Conservation (phyloP, 2,888 invertebrate species). For the Antheraea yamamai region DNA sequence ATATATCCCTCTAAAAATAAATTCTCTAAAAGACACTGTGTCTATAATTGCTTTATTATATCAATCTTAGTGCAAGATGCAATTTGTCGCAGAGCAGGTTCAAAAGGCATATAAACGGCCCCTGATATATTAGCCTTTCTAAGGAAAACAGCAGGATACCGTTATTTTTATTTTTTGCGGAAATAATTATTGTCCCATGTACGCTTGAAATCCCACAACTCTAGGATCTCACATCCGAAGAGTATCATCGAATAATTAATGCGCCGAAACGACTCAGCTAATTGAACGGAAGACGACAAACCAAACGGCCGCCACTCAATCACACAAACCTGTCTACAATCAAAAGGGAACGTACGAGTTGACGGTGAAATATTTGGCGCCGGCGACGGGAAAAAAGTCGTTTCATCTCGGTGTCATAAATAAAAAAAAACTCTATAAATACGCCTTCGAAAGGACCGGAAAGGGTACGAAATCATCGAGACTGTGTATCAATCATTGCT, state of each 20-base stretch:
- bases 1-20: background rate
- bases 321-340: slow-evolving; percentile 42
- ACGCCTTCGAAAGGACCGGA: slow-evolving; percentile 16
- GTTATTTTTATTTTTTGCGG: background rate
- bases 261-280: slow-evolving; percentile 33
- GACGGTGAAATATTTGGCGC: slow-evolving; percentile 45
- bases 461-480: slow-evolving; percentile 19
- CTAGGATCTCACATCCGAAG: slow-evolving; percentile 7
- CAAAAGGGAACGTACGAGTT: slow-evolving; percentile 29
- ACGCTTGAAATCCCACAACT: background rate
- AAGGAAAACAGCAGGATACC: background rate
- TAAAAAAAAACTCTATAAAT: slow-evolving; percentile 22
- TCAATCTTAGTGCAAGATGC: background rate
- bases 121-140: background rate
- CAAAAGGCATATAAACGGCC: background rate
- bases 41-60: too few species aligned
- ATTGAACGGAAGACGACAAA: slow-evolving; percentile 50
- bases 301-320: slow-evolving; percentile 55
- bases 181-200: slow-evolving; percentile 1
- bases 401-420: slow-evolving; percentile 71
- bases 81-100: background rate
- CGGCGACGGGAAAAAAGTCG: slow-evolving; percentile 55
- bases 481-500: slow-evolving; percentile 17
- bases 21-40: too few species aligned
- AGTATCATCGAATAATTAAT: background rate